These are phyloP conservation scores for Girardia tigrina DNA, from an alignment of 2,888 invertebrate species.

Conservation along the genomic window DNA sequence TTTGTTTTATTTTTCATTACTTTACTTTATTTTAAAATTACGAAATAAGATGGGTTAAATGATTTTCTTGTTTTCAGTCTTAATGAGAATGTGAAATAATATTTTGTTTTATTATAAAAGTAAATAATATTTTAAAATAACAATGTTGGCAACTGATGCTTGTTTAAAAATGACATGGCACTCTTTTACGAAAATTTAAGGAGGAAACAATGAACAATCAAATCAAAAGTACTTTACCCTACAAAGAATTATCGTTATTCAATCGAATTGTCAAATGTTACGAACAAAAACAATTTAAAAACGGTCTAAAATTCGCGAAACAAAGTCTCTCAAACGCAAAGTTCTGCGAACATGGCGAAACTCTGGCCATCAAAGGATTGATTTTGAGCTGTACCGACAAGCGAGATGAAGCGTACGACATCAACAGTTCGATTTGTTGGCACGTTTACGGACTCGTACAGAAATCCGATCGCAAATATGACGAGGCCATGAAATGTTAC, in stretches of 20 bases:
- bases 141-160: no score
- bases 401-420: constrained; percentile 93
- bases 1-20: no score
- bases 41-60: no score
- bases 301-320: constrained; percentile 95
- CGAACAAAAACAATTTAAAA: constrained; percentile 99
- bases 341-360: constrained; percentile 84
- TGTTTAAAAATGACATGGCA: no score
- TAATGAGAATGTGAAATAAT: no score
- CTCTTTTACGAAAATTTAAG: no score
- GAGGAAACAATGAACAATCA: constrained; percentile 10
- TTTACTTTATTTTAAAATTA: no score
- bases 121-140: no score
- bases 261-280: constrained; percentile 64
- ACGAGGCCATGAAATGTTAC: constrained; percentile 98
- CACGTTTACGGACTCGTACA: constrained; percentile 94
- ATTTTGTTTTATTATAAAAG: no score
- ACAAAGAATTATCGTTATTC: background rate
- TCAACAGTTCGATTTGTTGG: constrained; percentile 97
- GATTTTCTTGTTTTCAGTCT: no score
- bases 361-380: constrained; percentile 96
- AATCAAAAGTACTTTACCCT: background rate
- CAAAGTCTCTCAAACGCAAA: constrained; percentile 91
- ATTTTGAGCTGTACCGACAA: constrained; percentile 88
- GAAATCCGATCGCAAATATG: constrained; percentile 92